Conservation (phyloP, 2,888 invertebrate genomes). For the Catotricha subobsoleta region DNA sequence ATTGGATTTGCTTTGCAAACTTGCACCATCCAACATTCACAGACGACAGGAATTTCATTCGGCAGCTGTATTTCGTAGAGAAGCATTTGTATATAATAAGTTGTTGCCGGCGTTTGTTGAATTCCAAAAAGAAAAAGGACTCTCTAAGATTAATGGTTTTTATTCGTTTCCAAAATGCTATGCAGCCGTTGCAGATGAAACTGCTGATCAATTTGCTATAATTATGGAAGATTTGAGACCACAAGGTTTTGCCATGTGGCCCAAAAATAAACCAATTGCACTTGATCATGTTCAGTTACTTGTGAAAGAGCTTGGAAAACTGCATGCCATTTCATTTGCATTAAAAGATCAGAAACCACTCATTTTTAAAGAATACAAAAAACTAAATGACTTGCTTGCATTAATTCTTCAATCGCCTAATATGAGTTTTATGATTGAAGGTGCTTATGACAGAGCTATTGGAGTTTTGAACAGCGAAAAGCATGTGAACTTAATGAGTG, state of each 20-base stretch:
- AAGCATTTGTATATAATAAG: slow-evolving; percentile 3
- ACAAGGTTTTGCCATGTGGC: slow-evolving; percentile 28
- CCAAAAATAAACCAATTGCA: slow-evolving; percentile 19
- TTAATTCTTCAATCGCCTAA: neutral
- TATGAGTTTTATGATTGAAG: slow-evolving; percentile 18
- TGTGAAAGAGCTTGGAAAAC: slow-evolving; percentile 36
- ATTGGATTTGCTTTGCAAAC: neutral
- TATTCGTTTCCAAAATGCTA: slow-evolving; percentile 5
- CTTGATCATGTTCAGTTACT: slow-evolving; percentile 20
- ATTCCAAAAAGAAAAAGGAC: slow-evolving; percentile 4
- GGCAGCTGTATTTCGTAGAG: neutral
- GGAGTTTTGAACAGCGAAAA: slow-evolving; percentile 1
- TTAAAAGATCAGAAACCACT: slow-evolving; percentile 36
- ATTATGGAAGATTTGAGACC: slow-evolving; percentile 30
- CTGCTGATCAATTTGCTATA: slow-evolving; percentile 26
- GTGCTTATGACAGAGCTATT: slow-evolving; percentile 6
- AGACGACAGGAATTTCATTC: slow-evolving; percentile 1
- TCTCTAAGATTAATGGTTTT: neutral
- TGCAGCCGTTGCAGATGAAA: slow-evolving; percentile 20
- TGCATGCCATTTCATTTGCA: slow-evolving; percentile 40
- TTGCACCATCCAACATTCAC: slow-evolving; percentile 5
- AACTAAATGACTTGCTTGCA: slow-evolving; percentile 19
- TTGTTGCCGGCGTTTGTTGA: slow-evolving; percentile 3
- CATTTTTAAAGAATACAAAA: slow-evolving; percentile 30
- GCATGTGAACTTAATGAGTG: slow-evolving; percentile 5